A percentile compares a stretch with the other conserved stretches of the same genome.
phyloP scores from a whole-genome alignment of 2,797 vertebrate species.

The Pipistrellus kuhlii region DNA sequence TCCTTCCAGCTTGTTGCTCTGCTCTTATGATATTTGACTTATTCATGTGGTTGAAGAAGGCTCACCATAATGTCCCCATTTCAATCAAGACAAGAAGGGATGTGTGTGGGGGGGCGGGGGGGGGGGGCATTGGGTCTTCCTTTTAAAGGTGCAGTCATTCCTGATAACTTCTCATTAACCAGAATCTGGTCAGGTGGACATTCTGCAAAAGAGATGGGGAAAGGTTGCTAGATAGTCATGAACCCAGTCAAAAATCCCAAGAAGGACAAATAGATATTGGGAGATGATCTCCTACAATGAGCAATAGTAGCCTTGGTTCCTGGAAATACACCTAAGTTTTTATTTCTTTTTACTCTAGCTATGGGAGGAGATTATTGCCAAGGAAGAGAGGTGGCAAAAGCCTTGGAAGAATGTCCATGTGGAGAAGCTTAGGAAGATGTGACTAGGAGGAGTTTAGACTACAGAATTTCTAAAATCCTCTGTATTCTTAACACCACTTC shows the following conservation, averaged over 20 bases:
- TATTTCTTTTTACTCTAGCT: neutral
- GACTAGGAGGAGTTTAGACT: neutral
- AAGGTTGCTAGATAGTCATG: neutral
- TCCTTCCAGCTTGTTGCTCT: neutral
- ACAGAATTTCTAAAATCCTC: constrained; percentile 21
- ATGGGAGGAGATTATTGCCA: neutral
- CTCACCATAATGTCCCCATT: neutral
- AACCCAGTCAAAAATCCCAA: neutral
- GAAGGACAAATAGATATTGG: neutral
- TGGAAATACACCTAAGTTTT: neutral
- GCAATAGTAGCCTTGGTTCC: neutral
- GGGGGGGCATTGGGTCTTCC: neutral
- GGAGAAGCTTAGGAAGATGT: neutral
- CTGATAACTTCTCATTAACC: neutral
- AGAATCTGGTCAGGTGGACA: neutral
- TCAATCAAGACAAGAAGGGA: neutral
- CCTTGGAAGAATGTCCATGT: neutral
- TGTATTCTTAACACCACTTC: neutral
- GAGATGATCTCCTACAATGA: neutral
- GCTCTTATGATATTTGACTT: neutral
- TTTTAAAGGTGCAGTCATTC: neutral
- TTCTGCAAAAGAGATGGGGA: neutral
- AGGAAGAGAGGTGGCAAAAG: neutral
- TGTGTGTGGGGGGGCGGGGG: neutral
- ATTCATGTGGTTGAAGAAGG: neutral